Conservation (phyloP, 2,888 invertebrate genomes). For the Choristoneura rosaceana region DNA sequence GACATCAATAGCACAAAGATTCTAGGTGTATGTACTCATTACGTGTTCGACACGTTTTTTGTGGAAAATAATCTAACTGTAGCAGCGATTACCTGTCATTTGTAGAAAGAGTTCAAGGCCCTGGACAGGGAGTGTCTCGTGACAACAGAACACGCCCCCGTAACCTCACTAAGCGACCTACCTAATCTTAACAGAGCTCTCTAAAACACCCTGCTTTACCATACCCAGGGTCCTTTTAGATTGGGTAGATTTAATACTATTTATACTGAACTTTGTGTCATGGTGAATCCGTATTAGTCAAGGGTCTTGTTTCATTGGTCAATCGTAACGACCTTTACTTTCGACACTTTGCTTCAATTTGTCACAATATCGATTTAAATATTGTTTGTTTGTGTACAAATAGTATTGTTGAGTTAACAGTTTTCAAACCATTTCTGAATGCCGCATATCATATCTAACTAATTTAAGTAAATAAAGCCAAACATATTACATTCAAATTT, state of each 20-base stretch:
- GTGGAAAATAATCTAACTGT: not conserved
- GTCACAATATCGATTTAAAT: conserved; percentile 10
- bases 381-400: not conserved
- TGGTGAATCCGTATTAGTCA: not conserved
- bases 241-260: conserved; percentile 1
- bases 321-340: not conserved
- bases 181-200: conserved; percentile 3
- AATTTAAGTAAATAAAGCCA: no score
- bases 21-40: no score
- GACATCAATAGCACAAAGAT: no score
- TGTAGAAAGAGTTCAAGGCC: conserved; percentile 27
- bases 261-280: conserved; percentile 8
- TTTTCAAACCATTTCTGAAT: not conserved
- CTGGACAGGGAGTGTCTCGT: not conserved
- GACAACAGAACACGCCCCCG: conserved; percentile 16
- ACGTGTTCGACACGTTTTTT: no score
- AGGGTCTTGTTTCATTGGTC: not conserved
- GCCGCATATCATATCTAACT: no score
- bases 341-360: conserved; percentile 1
- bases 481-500: no score
- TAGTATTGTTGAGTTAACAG: not conserved
- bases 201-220: not conserved
- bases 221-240: not conserved
- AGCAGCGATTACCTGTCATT: conserved; percentile 13
- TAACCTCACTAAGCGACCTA: not conserved